A percentile compares a stretch with the other conserved stretches of the same genome.
Evolutionary conservation across 2,888 invertebrate species (phyloP).

Genomic region (Thecophora atra): DNA sequence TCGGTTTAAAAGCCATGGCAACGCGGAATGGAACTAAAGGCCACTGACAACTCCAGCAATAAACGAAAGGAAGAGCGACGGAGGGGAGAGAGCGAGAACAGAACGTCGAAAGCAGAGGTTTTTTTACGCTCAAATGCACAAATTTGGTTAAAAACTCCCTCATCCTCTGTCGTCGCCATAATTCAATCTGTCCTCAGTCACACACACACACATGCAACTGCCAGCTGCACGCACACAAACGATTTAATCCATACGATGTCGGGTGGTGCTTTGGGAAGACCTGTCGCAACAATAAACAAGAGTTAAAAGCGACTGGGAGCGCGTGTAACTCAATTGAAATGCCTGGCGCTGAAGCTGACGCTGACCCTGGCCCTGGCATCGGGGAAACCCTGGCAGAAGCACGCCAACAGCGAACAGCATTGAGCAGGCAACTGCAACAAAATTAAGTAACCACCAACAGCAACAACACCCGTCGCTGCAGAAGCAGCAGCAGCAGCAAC

Average conservation of each 20-base stretch:
- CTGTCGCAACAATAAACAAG: constrained; percentile 5
- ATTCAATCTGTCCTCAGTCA: neutral
- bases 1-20: too few relatives aligned
- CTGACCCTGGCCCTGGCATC: constrained; percentile 33
- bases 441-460: constrained; percentile 4
- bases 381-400: constrained; percentile 3
- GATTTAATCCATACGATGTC: neutral
- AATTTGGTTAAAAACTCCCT: constrained; percentile 1
- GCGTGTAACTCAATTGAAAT: constrained; percentile 28
- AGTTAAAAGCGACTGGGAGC: constrained; percentile 3
- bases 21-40: too few relatives aligned
- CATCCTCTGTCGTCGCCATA: neutral
- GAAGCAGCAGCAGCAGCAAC: neutral
- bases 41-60: too few relatives aligned
- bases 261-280: neutral
- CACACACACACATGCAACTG: neutral
- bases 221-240: neutral
- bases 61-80: too few relatives aligned
- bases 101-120: neutral
- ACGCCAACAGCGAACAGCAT: constrained; percentile 4
- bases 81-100: neutral
- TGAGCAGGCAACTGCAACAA: constrained; percentile 15
- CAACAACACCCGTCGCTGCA: neutral
- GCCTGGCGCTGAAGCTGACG: constrained; percentile 16
- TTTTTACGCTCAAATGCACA: neutral